Percentiles rank a stretch among this genome's conserved stretches.
phyloP scores from a whole-genome alignment of 1,140 invertebrate genomes.

The Metaphire vulgaris region DNA sequence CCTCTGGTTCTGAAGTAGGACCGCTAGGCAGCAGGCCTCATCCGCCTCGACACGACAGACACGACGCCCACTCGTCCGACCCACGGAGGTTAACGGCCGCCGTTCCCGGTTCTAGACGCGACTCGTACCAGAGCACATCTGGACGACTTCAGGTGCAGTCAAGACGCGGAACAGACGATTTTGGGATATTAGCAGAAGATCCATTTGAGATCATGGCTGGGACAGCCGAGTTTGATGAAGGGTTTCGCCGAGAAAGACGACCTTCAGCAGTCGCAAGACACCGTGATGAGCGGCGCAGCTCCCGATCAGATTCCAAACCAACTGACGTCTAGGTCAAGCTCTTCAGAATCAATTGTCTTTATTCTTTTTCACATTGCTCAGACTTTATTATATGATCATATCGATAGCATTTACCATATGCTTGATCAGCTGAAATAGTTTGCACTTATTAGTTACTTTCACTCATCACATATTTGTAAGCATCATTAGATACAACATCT shows the following conservation, averaged over 20 bases:
- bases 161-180: background rate
- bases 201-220: background rate
- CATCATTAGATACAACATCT: no score
- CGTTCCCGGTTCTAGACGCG: background rate
- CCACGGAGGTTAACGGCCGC: background rate
- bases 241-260: background rate
- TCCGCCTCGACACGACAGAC: background rate
- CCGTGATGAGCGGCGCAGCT: background rate
- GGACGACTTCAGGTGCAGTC: background rate
- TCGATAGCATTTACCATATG: no score
- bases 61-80: background rate
- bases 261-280: background rate
- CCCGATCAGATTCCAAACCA: background rate
- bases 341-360: no score
- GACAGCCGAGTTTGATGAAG: background rate
- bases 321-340: background rate
- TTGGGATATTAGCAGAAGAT: background rate
- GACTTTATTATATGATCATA: no score
- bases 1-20: background rate
- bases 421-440: no score
- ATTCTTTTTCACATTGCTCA: no score
- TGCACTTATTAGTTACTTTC: no score
- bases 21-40: background rate
- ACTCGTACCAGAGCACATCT: background rate
- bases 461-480: no score